phyloP scores from a whole-genome alignment of 2,888 invertebrate species.

The Chouioia cunea region DNA sequence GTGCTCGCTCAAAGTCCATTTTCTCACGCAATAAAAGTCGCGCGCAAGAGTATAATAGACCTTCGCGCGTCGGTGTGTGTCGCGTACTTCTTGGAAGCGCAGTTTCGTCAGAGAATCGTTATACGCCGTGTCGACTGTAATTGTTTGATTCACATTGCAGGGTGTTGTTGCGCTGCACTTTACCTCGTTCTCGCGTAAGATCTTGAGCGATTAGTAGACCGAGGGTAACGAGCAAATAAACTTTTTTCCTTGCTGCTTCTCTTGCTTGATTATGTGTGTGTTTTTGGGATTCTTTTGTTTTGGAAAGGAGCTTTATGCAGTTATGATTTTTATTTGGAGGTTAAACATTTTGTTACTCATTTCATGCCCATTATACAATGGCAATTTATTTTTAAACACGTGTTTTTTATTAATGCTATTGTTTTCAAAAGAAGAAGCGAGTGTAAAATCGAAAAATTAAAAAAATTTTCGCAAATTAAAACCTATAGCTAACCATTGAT shows the following conservation, averaged over 20 bases:
- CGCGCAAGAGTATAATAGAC: slow-evolving; percentile 5
- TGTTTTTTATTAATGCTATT: too few species aligned
- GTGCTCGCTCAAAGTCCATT: slow-evolving; percentile 3
- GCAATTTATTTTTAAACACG: too few species aligned
- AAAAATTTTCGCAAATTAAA: too few species aligned
- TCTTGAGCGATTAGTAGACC: slow-evolving; percentile 19
- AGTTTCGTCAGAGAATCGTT: slow-evolving; percentile 53
- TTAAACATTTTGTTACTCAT: too few species aligned
- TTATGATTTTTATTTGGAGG: too few species aligned
- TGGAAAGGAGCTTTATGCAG: background rate
- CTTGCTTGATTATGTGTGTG: background rate
- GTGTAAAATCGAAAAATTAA: too few species aligned
- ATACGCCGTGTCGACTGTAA: slow-evolving; percentile 51
- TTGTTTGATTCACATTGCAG: slow-evolving; percentile 57
- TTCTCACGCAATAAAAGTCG: slow-evolving; percentile 36
- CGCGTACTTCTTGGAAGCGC: slow-evolving; percentile 48
- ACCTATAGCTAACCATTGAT: too few species aligned
- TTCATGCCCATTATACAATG: too few species aligned
- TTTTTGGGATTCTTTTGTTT: background rate
- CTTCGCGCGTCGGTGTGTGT: background rate
- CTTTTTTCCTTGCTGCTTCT: background rate
- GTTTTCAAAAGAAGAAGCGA: too few species aligned
- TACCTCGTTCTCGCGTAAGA: slow-evolving; percentile 33
- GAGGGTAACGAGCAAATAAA: background rate
- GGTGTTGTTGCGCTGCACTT: slow-evolving; percentile 10